Conservation (phyloP, 2,888 invertebrate species). For the Notodonta dromedarius region DNA sequence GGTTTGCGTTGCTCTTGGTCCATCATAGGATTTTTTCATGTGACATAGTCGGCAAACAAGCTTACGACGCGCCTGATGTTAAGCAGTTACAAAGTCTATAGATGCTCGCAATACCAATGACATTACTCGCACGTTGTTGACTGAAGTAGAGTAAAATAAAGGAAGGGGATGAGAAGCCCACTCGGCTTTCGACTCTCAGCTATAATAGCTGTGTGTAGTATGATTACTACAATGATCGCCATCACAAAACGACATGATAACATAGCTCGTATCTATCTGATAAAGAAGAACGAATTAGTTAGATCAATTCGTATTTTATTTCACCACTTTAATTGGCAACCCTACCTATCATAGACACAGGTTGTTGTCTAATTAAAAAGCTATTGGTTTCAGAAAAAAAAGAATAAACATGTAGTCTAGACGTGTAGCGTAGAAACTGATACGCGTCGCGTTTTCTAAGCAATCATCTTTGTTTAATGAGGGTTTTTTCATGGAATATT, state of each 20-base stretch:
- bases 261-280: background rate
- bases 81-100: no score
- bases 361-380: constrained; percentile 55
- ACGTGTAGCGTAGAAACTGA: constrained; percentile 36
- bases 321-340: background rate
- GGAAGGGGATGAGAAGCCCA: no score
- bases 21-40: no score
- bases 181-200: no score
- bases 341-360: constrained; percentile 12
- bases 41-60: no score
- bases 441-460: constrained; percentile 26
- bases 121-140: no score
- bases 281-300: background rate
- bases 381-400: constrained; percentile 50
- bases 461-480: constrained; percentile 21
- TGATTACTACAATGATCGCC: no score
- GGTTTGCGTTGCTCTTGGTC: no score
- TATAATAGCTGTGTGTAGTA: no score
- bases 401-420: constrained; percentile 25
- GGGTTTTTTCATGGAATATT: constrained; percentile 14
- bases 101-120: no score
- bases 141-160: no score
- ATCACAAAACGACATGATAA: background rate
- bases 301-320: background rate
- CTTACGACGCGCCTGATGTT: no score